These are phyloP conservation scores for Pseudois nayaur DNA, from an alignment of 2,113 vertebrate species.

Conservation along the genomic window DNA sequence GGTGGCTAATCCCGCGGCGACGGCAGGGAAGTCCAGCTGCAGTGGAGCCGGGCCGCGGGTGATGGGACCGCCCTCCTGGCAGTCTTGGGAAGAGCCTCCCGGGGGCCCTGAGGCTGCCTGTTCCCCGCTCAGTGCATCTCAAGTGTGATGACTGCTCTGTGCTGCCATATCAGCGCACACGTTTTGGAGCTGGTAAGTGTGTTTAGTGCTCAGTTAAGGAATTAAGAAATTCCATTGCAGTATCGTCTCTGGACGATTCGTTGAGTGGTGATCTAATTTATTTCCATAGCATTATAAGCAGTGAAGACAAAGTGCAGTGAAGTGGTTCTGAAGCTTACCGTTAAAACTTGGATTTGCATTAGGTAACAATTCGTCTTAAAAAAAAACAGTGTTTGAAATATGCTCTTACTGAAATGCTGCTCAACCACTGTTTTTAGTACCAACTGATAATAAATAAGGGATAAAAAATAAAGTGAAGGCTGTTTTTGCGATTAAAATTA, in stretches of 20 bases:
- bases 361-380: neutral
- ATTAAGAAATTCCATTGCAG: neutral
- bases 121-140: neutral
- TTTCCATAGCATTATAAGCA: neutral
- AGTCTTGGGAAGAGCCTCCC: neutral
- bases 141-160: neutral
- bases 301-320: neutral
- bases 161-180: neutral
- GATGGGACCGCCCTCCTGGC: no score
- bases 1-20: no score
- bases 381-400: neutral
- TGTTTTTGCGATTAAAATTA: neutral
- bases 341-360: neutral
- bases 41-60: rapidly evolving
- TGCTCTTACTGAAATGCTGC: neutral
- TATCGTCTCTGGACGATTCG: neutral
- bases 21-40: neutral
- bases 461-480: neutral
- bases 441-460: neutral
- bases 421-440: neutral
- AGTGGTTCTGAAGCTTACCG: neutral
- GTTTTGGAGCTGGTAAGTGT: neutral
- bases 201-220: neutral
- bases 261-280: neutral
- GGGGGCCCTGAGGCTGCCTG: no score